These are phyloP conservation scores for Amphipoea lucens DNA, from an alignment of 2,888 invertebrate genomes.

Conservation along the genomic window DNA sequence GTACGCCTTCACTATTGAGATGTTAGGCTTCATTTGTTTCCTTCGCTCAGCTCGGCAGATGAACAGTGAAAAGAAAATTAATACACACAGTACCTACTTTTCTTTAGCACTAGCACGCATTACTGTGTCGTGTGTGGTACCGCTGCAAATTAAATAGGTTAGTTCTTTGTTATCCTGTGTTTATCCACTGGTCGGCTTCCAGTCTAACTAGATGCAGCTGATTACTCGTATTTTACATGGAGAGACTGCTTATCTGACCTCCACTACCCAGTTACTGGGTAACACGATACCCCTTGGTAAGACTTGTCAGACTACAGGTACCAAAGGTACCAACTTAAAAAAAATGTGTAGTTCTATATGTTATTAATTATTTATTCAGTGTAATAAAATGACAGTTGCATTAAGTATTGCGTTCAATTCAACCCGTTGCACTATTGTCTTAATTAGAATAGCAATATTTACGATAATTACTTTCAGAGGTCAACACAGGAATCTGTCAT, in stretches of 20 bases:
- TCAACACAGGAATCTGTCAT: background rate
- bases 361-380: background rate
- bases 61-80: background rate
- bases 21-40: conserved; percentile 27
- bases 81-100: background rate
- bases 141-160: background rate
- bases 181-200: background rate
- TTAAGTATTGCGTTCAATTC: background rate
- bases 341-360: background rate
- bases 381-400: background rate
- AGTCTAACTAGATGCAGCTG: background rate
- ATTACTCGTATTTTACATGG: background rate
- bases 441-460: background rate
- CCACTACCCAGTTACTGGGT: too few relatives aligned
- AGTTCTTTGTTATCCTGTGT: background rate
- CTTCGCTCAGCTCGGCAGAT: background rate
- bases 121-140: background rate
- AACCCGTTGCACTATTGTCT: background rate
- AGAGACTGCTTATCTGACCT: too few relatives aligned
- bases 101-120: background rate
- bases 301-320: background rate
- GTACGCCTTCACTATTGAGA: conserved; percentile 47
- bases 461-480: background rate
- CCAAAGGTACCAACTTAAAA: too few relatives aligned
- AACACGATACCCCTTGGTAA: too few relatives aligned